Evolutionary conservation across 2,113 vertebrate species (phyloP).

Genomic region (Procapra przewalskii): DNA sequence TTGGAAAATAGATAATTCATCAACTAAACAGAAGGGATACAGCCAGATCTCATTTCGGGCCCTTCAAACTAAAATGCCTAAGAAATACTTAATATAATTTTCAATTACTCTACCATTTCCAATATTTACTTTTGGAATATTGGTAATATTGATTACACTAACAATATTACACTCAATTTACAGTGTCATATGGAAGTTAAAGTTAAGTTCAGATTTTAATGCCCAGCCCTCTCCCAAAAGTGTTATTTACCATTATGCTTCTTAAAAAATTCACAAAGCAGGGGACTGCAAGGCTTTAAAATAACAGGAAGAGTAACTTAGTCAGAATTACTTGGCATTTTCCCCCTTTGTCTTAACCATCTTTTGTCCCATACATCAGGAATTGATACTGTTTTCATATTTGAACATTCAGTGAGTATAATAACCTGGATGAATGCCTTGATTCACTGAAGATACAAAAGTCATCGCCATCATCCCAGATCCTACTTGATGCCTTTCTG

Average conservation of each 20-base stretch:
- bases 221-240: not conserved
- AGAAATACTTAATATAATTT: constrained; percentile 3
- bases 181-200: not conserved
- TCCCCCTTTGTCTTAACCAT: not conserved
- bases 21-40: not conserved
- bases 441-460: constrained; percentile 87
- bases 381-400: not conserved
- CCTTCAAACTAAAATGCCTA: not conserved
- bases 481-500: constrained; percentile 83
- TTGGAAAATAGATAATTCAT: not conserved
- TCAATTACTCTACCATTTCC: not conserved
- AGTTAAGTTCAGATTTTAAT: not conserved
- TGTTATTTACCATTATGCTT: not conserved
- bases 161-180: not conserved
- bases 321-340: not conserved
- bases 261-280: not conserved
- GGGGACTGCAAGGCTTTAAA: not conserved
- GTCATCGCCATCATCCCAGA: constrained; percentile 92
- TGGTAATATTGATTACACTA: not conserved
- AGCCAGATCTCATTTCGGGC: not conserved
- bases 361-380: not conserved
- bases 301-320: not conserved
- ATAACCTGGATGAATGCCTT: constrained; percentile 73
- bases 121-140: not conserved
- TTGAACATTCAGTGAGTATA: not conserved